Percentiles rank a stretch among this genome's conserved stretches.
Evolutionary conservation across 92 coral and sea anemone genomes (phyloP).

Genomic region (Parazoanthus atlanticus): DNA sequence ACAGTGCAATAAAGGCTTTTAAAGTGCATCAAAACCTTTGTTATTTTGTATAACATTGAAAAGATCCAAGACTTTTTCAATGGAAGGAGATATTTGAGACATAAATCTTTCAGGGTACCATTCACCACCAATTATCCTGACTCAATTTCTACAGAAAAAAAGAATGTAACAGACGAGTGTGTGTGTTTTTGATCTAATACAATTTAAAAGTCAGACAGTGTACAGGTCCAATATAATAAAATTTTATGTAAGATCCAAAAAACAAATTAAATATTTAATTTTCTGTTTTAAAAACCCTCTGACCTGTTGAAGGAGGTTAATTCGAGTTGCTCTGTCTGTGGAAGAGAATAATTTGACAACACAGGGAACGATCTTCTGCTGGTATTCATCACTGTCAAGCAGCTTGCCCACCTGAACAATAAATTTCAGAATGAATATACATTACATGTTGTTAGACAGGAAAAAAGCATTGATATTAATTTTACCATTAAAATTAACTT

Average conservation of each 20-base stretch:
- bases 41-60: not conserved
- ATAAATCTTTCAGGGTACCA: too few relatives aligned
- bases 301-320: conserved; percentile 97
- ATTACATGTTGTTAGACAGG: not conserved
- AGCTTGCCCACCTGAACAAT: conserved; percentile 89
- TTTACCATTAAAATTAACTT: not conserved
- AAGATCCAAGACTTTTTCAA: too few relatives aligned
- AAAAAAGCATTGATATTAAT: too few relatives aligned
- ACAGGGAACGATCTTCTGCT: conserved; percentile 95
- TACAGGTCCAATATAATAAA: too few relatives aligned
- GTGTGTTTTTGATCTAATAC: too few relatives aligned
- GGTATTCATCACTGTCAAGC: conserved; percentile 89
- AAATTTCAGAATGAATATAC: not conserved
- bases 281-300: not conserved
- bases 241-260: too few relatives aligned
- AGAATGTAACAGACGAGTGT: too few relatives aligned
- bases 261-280: not conserved
- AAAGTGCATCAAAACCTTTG: too few relatives aligned
- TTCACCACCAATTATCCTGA: too few relatives aligned
- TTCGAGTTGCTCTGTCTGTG: conserved; percentile 98
- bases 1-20: not conserved
- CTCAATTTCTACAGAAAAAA: too few relatives aligned
- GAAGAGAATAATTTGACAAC: conserved; percentile 97
- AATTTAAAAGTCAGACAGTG: too few relatives aligned
- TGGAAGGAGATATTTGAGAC: too few relatives aligned